phyloP scores from a whole-genome alignment of 1,140 invertebrate species.

The Ceratoteleas bidentatus region DNA sequence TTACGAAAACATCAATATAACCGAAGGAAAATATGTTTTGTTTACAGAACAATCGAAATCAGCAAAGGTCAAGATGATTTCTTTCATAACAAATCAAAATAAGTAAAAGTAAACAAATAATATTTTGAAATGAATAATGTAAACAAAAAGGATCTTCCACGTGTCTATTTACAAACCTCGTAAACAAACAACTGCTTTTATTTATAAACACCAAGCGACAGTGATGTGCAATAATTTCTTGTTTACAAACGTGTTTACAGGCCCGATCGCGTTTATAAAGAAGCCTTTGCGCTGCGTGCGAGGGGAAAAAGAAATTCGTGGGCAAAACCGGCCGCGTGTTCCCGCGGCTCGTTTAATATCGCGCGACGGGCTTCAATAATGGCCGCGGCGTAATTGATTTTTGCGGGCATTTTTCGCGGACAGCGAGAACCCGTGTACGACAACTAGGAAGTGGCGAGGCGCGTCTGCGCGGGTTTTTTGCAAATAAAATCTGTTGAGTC shows the following conservation, averaged over 20 bases:
- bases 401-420: slow-evolving; percentile 36
- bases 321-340: background rate
- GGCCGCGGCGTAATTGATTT: slow-evolving; percentile 39
- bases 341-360: background rate
- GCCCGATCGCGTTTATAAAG: background rate
- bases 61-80: too few species aligned
- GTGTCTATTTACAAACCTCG: too few species aligned
- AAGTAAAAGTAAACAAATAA: too few species aligned
- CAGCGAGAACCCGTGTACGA: slow-evolving; percentile 47
- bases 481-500: slow-evolving; percentile 67
- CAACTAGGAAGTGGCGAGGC: slow-evolving; percentile 61
- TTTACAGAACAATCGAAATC: too few species aligned
- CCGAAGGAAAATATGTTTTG: too few species aligned
- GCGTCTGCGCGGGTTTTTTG: slow-evolving; percentile 55
- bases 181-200: too few species aligned
- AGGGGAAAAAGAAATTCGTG: background rate
- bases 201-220: background rate
- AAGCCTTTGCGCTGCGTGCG: background rate
- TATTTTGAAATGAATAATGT: too few species aligned
- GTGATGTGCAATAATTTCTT: background rate
- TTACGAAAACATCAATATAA: background rate
- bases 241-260: background rate
- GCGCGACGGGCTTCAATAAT: background rate
- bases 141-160: too few species aligned
- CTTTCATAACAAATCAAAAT: too few species aligned